Evolutionary conservation across 2,888 invertebrate species (phyloP).

Genomic region (Meloe dianella): DNA sequence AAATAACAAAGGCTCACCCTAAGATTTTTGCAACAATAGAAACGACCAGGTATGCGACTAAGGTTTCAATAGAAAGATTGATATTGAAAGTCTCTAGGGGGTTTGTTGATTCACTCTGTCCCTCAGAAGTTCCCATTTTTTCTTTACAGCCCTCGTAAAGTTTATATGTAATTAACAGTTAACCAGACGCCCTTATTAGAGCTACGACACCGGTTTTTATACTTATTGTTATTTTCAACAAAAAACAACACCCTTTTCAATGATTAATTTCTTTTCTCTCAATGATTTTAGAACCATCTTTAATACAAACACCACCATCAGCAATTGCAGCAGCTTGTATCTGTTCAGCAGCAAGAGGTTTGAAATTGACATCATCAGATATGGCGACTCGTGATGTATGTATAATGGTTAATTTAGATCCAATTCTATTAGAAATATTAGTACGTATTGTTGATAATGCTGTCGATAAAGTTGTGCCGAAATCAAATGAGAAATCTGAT

Average conservation of each 20-base stretch:
- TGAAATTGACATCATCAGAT: conserved; percentile 60
- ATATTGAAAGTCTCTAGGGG: background rate
- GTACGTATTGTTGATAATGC: conserved; percentile 67
- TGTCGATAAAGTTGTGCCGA: conserved; percentile 60
- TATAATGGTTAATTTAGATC: conserved; percentile 61
- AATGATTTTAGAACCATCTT: conserved; percentile 76
- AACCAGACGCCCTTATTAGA: conserved; percentile 12
- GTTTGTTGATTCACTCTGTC: background rate
- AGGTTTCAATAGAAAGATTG: conserved; percentile 5
- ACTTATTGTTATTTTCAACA: background rate
- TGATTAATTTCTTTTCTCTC: too few relatives aligned
- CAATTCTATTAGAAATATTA: conserved; percentile 63
- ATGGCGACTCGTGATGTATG: conserved; percentile 56
- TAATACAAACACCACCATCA: conserved; percentile 74
- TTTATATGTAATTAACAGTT: conserved; percentile 14
- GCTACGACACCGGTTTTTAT: conserved; percentile 15
- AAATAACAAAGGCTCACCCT: conserved; percentile 13
- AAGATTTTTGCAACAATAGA: conserved; percentile 17
- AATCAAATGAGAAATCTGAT: conserved; percentile 40
- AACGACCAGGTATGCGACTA: conserved; percentile 4
- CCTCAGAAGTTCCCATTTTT: background rate
- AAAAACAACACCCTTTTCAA: background rate
- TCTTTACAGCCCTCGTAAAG: background rate
- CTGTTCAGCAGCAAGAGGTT: conserved; percentile 70
- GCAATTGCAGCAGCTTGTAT: conserved; percentile 74